phyloP scores from a whole-genome alignment of 2,888 invertebrate genomes.

The Nemotelus nigrinus region DNA sequence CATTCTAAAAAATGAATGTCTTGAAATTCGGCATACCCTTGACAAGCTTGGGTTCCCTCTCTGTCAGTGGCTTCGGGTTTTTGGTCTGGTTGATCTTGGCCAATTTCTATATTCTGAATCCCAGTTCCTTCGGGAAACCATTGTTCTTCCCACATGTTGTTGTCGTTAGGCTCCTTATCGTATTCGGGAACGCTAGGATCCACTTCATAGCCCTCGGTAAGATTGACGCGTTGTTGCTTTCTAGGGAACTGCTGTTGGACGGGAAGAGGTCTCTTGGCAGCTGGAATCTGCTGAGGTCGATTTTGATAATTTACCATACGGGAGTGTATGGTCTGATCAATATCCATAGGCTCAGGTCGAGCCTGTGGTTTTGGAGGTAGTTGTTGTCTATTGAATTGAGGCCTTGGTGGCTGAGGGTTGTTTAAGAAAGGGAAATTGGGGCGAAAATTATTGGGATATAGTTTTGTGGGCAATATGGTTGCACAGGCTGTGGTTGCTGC shows the following conservation, averaged over 20 bases:
- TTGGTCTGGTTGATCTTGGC: background rate
- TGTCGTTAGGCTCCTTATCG: background rate
- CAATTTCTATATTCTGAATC: background rate
- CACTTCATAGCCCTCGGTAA: background rate
- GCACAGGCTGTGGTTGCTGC: too few species aligned
- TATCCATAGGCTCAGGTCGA: constrained; percentile 7
- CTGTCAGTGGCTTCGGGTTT: background rate
- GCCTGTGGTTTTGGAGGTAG: background rate
- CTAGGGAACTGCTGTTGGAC: background rate
- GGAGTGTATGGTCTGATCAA: constrained; percentile 2
- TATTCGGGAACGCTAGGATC: background rate
- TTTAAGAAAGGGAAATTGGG: too few species aligned
- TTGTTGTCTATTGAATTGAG: background rate
- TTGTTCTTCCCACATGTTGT: background rate
- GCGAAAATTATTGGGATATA: too few species aligned
- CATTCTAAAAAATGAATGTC: too few species aligned
- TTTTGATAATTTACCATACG: background rate
- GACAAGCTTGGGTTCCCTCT: background rate
- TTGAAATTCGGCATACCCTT: background rate
- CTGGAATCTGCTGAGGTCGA: background rate
- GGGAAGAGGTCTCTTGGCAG: background rate
- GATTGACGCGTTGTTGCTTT: background rate
- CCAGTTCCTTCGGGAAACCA: background rate
- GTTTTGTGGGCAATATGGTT: too few species aligned
- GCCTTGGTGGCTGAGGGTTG: too few species aligned